Evolutionary conservation across 2,797 vertebrate genomes (phyloP).

Genomic region (Danio albolineatus): DNA sequence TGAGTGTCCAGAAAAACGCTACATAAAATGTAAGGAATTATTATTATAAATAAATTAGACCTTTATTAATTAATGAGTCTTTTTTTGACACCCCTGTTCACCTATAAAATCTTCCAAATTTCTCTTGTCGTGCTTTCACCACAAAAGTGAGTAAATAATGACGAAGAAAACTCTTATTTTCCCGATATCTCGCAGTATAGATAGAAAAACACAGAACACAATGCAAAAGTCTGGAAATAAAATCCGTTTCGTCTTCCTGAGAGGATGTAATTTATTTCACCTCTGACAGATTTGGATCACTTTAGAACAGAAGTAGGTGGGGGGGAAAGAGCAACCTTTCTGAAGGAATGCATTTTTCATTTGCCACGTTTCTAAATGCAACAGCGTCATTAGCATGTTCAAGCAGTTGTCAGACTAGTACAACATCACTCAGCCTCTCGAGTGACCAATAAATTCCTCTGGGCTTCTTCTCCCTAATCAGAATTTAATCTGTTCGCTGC

Average conservation of each 20-base stretch:
- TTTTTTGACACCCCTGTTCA: not conserved
- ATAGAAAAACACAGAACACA: constrained; percentile 9
- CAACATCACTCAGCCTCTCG: constrained; percentile 66
- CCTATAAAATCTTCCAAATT: not conserved
- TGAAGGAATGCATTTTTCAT: constrained; percentile 50
- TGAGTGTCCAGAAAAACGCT: too few species aligned
- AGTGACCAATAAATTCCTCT: constrained; percentile 66
- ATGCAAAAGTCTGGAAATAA: constrained; percentile 13
- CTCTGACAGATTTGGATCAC: constrained; percentile 44
- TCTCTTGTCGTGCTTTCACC: not conserved
- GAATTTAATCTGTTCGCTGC: constrained; percentile 85
- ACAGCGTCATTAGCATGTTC: constrained; percentile 61
- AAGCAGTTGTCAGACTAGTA: constrained; percentile 55
- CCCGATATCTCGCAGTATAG: not conserved
- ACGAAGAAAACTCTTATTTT: not conserved
- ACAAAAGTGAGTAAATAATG: not conserved
- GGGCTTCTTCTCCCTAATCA: constrained; percentile 75
- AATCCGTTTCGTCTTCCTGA: constrained; percentile 19
- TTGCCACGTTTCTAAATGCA: constrained; percentile 61
- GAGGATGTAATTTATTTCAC: constrained; percentile 39
- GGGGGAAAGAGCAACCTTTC: constrained; percentile 8
- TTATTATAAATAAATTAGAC: too few species aligned
- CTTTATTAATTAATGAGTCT: too few species aligned
- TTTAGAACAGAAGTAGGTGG: constrained; percentile 12
- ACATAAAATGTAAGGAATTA: too few species aligned